Conservation (phyloP, 2,797 vertebrate species). For the Falco novaeseelandiae region DNA sequence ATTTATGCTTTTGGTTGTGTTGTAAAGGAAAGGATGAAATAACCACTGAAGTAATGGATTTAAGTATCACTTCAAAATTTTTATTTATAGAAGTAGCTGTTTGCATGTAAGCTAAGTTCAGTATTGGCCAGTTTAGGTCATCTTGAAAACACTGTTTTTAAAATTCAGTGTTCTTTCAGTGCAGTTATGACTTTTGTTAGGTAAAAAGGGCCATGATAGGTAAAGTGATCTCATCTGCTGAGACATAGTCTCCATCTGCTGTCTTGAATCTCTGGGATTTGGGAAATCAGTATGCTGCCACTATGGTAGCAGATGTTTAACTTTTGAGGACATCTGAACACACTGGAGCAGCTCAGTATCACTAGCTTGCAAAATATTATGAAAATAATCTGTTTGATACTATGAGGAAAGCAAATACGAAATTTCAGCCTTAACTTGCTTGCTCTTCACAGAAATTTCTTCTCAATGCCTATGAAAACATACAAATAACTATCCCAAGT, state of each 20-base stretch:
- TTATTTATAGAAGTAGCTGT: not conserved
- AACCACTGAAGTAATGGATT: not conserved
- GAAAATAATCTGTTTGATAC: not conserved
- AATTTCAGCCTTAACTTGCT: not conserved
- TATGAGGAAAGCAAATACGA: not conserved
- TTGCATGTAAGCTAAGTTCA: not conserved
- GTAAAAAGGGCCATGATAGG: not conserved
- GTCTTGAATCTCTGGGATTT: not conserved
- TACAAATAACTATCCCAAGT: not conserved
- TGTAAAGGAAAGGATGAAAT: not conserved
- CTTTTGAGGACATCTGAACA: not conserved
- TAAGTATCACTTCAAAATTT: not conserved
- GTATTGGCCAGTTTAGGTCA: not conserved
- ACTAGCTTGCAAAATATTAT: not conserved
- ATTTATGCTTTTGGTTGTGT: not conserved
- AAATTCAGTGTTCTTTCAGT: not conserved
- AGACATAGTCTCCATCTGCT: not conserved
- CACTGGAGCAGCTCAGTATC: not conserved
- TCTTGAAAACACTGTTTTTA: not conserved
- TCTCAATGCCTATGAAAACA: not conserved
- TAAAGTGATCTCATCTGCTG: not conserved
- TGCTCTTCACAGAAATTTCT: not conserved
- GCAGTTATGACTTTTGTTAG: not conserved
- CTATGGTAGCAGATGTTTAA: not conserved
- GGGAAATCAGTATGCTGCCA: not conserved